Base-by-base conservation (phyloP, 2,113 vertebrate genomes). In the Alaudala cheleensis region DNA sequence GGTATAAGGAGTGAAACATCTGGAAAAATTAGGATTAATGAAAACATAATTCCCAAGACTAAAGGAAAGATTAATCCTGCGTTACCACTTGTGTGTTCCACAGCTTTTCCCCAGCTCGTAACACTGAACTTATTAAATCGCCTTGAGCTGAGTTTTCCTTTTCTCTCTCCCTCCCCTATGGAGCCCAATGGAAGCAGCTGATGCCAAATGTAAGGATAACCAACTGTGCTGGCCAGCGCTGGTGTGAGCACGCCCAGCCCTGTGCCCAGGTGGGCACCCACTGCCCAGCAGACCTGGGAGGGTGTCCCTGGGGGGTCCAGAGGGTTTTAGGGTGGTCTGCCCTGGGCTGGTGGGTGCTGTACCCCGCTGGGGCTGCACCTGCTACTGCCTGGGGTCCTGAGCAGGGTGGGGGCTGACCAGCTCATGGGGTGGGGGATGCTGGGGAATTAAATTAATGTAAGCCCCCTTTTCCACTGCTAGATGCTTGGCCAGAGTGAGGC, bases 1-100 rank as follows among this genome's bases (percentile, higher is more conserved):
- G 93, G 95, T 91, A 87, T 94, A 96, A 97, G 92, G 94, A 96
- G 96, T 72, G 93, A 95, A 96, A 98, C 98, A 98, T 98, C 97
- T 98, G 98, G 97, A 98, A 97, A 95, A 93, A 65, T 94, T 96
- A 96, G 91, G 76, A 95, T 94, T 70, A 97, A 97, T 72, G 93
- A 97, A 96, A 96, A 95, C 96, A 96, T 90, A 91, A 97, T 94
- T 95, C 90, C 93, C 95, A 93, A 96, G 93, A 88, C 97, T 95
- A 89, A 85, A 87, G 96, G 93, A 95, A 91, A 96, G 93, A 95
- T 94, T 94, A 95, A 96, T 96, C 93, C 96, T 82, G 90, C 44
- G 71, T 94, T 94, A 77, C 96, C 77, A 95, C 95, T 96, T 96
- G 95, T 96, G 95, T 95, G 96, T 96, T 96, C 97, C 93, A 90